A percentile compares a stretch with the other conserved stretches of the same genome.
These are phyloP conservation scores for Notodonta ziczac DNA, from an alignment of 2,888 invertebrate genomes.

Conservation along the genomic window DNA sequence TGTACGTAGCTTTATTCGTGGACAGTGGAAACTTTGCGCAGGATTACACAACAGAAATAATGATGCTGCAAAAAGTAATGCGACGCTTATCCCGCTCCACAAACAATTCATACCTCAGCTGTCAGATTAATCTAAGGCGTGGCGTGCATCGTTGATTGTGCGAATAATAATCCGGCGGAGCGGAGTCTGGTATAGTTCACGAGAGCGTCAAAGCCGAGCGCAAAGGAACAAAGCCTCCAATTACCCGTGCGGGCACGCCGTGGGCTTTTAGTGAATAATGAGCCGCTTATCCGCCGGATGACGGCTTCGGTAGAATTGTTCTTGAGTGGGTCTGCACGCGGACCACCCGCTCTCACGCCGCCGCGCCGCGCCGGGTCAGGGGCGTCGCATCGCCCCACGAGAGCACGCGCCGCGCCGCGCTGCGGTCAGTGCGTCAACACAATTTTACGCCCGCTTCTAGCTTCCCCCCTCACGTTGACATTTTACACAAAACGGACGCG, in stretches of 20 bases:
- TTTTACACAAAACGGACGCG: slow-evolving; percentile 72
- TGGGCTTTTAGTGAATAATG: slow-evolving; percentile 84
- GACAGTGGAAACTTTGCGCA: slow-evolving; percentile 42
- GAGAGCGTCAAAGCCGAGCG: slow-evolving; percentile 74
- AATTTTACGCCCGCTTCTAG: slow-evolving; percentile 61
- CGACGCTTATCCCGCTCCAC: slow-evolving; percentile 59
- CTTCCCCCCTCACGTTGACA: slow-evolving; percentile 73
- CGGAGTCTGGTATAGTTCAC: slow-evolving; percentile 62
- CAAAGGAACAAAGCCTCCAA: slow-evolving; percentile 82
- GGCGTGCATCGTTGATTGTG: slow-evolving; percentile 73
- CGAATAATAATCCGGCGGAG: slow-evolving; percentile 72
- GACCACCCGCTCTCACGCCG: slow-evolving; percentile 59
- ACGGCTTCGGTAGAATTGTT: slow-evolving; percentile 77
- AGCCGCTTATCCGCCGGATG: slow-evolving; percentile 78
- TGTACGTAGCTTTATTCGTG: slow-evolving; percentile 41
- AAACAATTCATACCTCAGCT: slow-evolving; percentile 69
- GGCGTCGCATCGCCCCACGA: slow-evolving; percentile 12
- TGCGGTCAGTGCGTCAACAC: slow-evolving; percentile 71
- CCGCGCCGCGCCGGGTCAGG: slow-evolving; percentile 7
- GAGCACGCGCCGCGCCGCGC: slow-evolving; percentile 27
- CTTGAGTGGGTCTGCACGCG: slow-evolving; percentile 63
- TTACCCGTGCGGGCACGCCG: slow-evolving; percentile 80
- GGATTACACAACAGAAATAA: slow-evolving; percentile 44
- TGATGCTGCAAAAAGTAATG: slow-evolving; percentile 56
- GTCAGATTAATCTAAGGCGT: slow-evolving; percentile 74